Conservation (phyloP, 2,888 invertebrate species). For the Meteorus cinctellus region DNA sequence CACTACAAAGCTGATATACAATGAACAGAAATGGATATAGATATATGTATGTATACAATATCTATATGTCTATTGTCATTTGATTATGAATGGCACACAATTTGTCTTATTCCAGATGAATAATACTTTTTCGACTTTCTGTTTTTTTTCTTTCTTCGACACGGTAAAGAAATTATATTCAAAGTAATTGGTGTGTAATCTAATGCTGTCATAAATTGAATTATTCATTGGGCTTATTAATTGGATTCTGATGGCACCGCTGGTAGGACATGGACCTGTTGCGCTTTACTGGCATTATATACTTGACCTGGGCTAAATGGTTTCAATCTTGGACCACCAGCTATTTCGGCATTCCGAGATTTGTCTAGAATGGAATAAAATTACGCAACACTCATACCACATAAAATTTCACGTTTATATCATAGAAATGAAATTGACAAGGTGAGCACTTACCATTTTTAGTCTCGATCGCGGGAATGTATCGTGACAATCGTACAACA, state of each 20-base stretch:
- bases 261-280: conserved; percentile 90
- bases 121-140: neutral
- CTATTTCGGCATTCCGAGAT: conserved; percentile 72
- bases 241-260: conserved; percentile 65
- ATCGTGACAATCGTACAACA: conserved; percentile 89
- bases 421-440: neutral
- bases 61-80: conserved; percentile 9
- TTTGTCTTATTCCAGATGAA: neutral
- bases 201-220: neutral
- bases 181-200: neutral
- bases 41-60: neutral
- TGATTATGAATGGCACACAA: conserved; percentile 19
- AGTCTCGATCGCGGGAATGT: conserved; percentile 80
- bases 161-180: neutral
- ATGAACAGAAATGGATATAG: neutral
- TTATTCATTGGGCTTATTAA: conserved; percentile 24
- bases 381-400: neutral
- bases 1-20: neutral
- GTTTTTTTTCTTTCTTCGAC: neutral
- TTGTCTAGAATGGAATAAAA: conserved; percentile 67
- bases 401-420: neutral
- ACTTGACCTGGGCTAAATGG: conserved; percentile 94
- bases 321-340: conserved; percentile 82
- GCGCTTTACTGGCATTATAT: conserved; percentile 93
- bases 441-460: conserved; percentile 67